Evolutionary conservation across 2,888 invertebrate species (phyloP), one percentile per base, ranked within the genome.

Genomic region (Trisateles emortualis): DNA sequence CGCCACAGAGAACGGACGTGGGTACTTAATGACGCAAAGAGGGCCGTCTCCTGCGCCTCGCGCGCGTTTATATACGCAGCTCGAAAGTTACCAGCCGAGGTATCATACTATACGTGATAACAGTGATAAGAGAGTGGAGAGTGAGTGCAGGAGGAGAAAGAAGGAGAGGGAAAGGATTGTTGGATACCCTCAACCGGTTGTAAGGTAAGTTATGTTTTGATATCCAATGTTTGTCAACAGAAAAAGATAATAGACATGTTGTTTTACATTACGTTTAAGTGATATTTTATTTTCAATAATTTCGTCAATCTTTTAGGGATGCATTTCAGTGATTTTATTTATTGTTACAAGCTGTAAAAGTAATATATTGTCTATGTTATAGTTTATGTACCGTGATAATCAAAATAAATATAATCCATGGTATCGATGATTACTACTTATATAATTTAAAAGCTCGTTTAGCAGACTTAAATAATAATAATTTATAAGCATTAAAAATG

Each of bases 81-180:
- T 93, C 36, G 93, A 93, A 79, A 90, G 92, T 86, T 93, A 92
- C 68, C 93, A 93, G 43, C 93, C 93, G 56, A 75, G 87, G 57
- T 93, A 93, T 68, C 93, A 93, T 72, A 92, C 93, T 53, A 91
- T 93, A 67, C 88, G 93, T 80, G 90, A 92, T 69, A 87, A 76
- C 68, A 86, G 89, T 89, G 91, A 86, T 79, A 90, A 87, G 72
- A 88, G 75, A 86, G 89, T 88, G 85, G 89, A 90, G 51, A 88
- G 89, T 90, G 91, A 91, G 84, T 87, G 86, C 59, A 76, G 87
- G 64, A 84, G 80, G 68, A 77, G 83, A 62, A 84, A 81, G 59
- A 90, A 83, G 76, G 89, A 90, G 57, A 83, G 78, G 69, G 53
- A 54, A 40, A 81, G 86, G 81, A 83, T 84, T 81, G 70, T 79